A percentile compares a stretch with the other conserved stretches of the same genome.
Conservation (phyloP, 2,888 invertebrate genomes). For the Peribatodes rhomboidaria region DNA sequence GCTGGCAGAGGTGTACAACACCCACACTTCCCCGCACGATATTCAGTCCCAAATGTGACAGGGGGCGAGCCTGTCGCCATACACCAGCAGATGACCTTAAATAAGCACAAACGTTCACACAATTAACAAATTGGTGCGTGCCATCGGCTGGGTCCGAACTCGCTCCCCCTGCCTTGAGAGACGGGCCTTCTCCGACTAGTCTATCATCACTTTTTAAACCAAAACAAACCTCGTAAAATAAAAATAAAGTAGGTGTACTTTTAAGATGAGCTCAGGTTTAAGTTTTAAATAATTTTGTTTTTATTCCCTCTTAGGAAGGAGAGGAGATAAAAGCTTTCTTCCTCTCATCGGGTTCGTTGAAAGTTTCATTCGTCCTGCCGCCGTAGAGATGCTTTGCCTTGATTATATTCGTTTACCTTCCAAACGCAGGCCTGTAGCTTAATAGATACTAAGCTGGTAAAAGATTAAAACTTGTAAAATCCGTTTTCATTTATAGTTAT, state of each 20-base stretch:
- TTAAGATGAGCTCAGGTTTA: neutral
- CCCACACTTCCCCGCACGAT: too few species aligned
- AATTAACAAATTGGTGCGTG: too few species aligned
- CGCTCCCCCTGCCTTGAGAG: too few species aligned
- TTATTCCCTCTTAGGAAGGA: neutral
- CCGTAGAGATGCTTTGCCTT: neutral
- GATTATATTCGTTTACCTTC: neutral
- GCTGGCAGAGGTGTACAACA: too few species aligned
- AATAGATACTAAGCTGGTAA: neutral
- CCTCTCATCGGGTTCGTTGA: neutral
- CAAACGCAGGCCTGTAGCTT: neutral
- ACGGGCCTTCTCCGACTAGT: too few species aligned
- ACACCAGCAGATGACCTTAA: too few species aligned
- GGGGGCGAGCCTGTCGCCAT: too few species aligned
- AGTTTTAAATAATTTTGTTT: neutral
- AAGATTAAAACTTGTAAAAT: neutral
- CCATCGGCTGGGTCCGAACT: too few species aligned
- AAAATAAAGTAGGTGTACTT: neutral
- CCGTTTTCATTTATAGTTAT: too few species aligned
- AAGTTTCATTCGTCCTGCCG: neutral
- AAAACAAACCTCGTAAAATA: neutral
- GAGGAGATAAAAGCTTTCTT: neutral
- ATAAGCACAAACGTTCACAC: too few species aligned
- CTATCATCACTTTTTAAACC: too few species aligned
- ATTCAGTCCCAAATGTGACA: too few species aligned